These are phyloP conservation scores for Phalacrocorax carbo DNA, from an alignment of 2,113 vertebrate species.

Conservation along the genomic window DNA sequence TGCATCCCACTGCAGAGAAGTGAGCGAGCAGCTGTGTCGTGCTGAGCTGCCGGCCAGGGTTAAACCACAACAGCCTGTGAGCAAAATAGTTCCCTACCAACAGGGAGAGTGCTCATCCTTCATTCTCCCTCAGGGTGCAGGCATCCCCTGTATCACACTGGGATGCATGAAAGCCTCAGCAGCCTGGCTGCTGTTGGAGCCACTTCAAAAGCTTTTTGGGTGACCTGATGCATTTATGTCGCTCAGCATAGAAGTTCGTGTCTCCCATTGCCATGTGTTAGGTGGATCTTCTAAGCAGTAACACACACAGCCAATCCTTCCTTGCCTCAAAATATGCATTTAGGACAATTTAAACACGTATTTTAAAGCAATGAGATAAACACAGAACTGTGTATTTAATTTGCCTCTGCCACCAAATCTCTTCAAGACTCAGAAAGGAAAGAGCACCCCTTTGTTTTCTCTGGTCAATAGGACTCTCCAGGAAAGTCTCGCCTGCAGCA, in stretches of 20 bases:
- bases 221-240: not conserved
- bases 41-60: not conserved
- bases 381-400: not conserved
- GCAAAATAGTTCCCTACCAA: not conserved
- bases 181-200: not conserved
- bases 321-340: not conserved
- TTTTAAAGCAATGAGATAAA: not conserved
- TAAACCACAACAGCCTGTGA: not conserved
- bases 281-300: not conserved
- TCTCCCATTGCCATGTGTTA: not conserved
- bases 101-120: fast-evolving
- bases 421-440: not conserved
- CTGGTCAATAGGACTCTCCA: not conserved
- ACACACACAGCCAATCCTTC: not conserved
- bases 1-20: not conserved
- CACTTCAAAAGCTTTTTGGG: not conserved
- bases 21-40: fast-evolving
- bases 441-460: not conserved
- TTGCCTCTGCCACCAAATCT: not conserved
- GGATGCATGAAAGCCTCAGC: not conserved
- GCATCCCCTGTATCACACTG: too few relatives aligned
- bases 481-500: not conserved
- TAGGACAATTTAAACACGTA: not conserved
- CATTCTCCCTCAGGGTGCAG: fast-evolving
- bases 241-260: not conserved